Conservation (phyloP, 1,140 invertebrate genomes). For the Mycetomoellerius zeteki region DNA sequence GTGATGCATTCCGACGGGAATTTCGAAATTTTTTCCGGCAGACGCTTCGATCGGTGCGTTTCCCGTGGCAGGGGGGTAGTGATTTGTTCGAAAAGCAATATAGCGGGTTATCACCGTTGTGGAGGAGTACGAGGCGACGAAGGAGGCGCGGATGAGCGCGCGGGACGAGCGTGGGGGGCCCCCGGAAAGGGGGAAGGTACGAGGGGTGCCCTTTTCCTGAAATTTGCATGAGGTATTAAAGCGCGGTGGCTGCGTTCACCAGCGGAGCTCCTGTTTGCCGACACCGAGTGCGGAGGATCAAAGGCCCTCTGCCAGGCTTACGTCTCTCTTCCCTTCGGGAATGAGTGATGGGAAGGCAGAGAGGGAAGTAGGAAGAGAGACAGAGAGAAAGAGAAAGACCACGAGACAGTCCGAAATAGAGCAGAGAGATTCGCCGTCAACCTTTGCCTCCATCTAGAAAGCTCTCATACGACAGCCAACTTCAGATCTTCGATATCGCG, state of each 20-base stretch:
- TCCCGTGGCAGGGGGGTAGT: conserved; percentile 82
- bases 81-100: conserved; percentile 87
- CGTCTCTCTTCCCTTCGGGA: conserved; percentile 64
- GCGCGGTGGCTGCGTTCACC: conserved; percentile 84
- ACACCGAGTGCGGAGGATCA: conserved; percentile 86
- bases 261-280: conserved; percentile 85
- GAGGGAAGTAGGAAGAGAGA: conserved; percentile 29
- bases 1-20: conserved; percentile 56
- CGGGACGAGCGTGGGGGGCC: conserved; percentile 65
- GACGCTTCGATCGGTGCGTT: conserved; percentile 68
- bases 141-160: conserved; percentile 69
- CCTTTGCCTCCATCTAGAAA: conserved; percentile 50
- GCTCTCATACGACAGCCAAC: conserved; percentile 61
- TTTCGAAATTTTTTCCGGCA: conserved; percentile 70
- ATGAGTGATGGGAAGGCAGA: conserved; percentile 59
- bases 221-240: conserved; percentile 88
- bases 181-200: conserved; percentile 55
- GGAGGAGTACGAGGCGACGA: conserved; percentile 75
- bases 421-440: conserved; percentile 39
- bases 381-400: conserved; percentile 12
- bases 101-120: conserved; percentile 80
- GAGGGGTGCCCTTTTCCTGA: conserved; percentile 82
- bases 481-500: conserved; percentile 58
- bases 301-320: conserved; percentile 82
- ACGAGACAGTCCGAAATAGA: conserved; percentile 51